phyloP scores from a whole-genome alignment of 2,113 vertebrate species.

The Ageneiosus marmoratus region DNA sequence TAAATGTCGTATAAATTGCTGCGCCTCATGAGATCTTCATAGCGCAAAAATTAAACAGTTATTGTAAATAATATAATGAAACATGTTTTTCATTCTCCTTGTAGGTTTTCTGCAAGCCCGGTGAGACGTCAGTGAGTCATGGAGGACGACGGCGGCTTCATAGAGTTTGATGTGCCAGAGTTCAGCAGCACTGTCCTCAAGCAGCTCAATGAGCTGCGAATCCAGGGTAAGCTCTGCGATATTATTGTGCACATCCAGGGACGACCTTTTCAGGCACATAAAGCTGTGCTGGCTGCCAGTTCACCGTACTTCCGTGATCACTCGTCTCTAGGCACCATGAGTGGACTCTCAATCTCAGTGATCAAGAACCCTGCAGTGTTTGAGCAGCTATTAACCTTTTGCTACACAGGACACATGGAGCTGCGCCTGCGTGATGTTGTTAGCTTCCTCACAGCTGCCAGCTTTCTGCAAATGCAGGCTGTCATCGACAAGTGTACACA shows the following conservation, averaged over 20 bases:
- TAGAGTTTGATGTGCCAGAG: constrained; percentile 98
- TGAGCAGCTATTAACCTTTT: constrained; percentile 95
- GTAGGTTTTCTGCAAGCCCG: constrained; percentile 50
- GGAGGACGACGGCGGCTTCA: constrained; percentile 94
- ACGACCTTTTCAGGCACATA: constrained; percentile 94
- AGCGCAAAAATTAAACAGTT: too few species aligned
- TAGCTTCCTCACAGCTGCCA: constrained; percentile 95
- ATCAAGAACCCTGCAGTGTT: constrained; percentile 98
- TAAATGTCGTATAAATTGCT: too few species aligned
- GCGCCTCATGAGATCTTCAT: too few species aligned
- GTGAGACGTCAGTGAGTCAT: constrained; percentile 82
- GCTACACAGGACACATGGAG: constrained; percentile 98
- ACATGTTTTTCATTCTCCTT: neutral
- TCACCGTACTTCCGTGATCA: constrained; percentile 98
- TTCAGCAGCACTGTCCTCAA: constrained; percentile 96
- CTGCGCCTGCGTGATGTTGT: constrained; percentile 95
- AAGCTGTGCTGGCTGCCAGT: constrained; percentile 95
- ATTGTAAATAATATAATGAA: neutral
- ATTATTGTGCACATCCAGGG: constrained; percentile 98
- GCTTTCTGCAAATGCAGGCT: constrained; percentile 98
- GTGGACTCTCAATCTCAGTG: constrained; percentile 96
- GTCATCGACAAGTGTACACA: constrained; percentile 98
- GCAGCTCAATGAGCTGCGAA: constrained; percentile 94
- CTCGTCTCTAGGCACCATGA: constrained; percentile 96
- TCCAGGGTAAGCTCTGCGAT: constrained; percentile 96